A percentile compares a stretch with the other conserved stretches of the same genome.
Evolutionary conservation across 2,888 invertebrate genomes (phyloP).

Genomic region (Hypomecis atomaria): DNA sequence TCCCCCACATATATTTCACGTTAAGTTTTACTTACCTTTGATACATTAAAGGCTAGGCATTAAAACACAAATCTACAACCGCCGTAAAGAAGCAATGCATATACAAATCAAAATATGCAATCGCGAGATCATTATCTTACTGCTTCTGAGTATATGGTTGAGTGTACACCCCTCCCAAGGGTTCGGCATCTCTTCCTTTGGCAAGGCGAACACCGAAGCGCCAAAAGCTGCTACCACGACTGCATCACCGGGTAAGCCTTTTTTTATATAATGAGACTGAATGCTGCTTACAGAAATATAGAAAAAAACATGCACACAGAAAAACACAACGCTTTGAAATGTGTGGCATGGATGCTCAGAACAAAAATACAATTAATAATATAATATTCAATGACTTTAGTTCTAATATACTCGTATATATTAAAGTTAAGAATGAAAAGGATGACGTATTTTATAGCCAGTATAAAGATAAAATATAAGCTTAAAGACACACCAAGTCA

Average conservation of each 20-base stretch:
- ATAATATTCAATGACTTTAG: not conserved
- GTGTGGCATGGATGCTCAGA: constrained; percentile 7
- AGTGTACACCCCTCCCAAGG: constrained; percentile 55
- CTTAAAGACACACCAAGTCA: not conserved
- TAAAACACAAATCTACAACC: constrained; percentile 4
- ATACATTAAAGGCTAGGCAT: constrained; percentile 1
- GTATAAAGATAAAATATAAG: constrained; percentile 1
- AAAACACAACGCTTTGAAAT: constrained; percentile 19
- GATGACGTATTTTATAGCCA: constrained; percentile 12
- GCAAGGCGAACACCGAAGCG: constrained; percentile 75
- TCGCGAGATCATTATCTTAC: constrained; percentile 37
- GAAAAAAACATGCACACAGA: constrained; percentile 18
- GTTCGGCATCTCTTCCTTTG: constrained; percentile 76
- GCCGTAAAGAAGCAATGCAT: constrained; percentile 32
- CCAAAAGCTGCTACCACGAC: constrained; percentile 71
- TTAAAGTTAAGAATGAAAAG: not conserved
- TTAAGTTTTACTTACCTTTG: not conserved
- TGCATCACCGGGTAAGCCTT: constrained; percentile 72
- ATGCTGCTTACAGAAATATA: constrained; percentile 26
- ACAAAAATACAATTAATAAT: constrained; percentile 3
- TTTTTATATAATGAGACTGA: constrained; percentile 51
- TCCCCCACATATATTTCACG: not conserved
- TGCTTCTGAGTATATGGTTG: constrained; percentile 55
- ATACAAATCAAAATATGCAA: constrained; percentile 43
- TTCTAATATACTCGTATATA: not conserved